Conservation (phyloP, 2,888 invertebrate genomes). For the Polietes domitor region DNA sequence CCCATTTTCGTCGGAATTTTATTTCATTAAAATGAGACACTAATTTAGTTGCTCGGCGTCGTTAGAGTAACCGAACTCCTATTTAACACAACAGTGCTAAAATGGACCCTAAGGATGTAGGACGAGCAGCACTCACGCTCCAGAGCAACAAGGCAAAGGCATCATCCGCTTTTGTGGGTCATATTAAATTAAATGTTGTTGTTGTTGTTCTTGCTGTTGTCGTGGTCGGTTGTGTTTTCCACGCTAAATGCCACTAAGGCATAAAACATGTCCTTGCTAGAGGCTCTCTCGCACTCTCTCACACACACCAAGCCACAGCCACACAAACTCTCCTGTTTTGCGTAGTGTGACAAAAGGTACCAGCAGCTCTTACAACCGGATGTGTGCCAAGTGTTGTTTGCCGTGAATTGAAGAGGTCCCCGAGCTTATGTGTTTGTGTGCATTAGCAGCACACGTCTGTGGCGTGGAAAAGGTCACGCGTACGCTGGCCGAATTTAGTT, state of each 20-base stretch:
- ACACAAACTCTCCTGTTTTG: background rate
- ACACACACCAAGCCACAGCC: background rate
- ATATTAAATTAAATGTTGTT: constrained; percentile 46
- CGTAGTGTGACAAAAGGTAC: background rate
- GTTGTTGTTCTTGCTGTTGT: background rate
- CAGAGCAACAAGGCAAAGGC: background rate
- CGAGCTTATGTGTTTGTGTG: background rate
- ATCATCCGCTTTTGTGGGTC: constrained; percentile 54
- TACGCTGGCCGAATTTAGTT: background rate
- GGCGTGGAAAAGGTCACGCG: constrained; percentile 56
- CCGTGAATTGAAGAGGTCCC: background rate
- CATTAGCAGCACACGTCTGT: constrained; percentile 41
- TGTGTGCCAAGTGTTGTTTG: background rate
- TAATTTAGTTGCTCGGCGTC: background rate
- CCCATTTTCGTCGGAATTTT: background rate
- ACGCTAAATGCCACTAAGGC: constrained; percentile 1
- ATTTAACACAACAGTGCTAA: constrained; percentile 59
- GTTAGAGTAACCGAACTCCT: constrained; percentile 16
- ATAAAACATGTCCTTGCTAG: constrained; percentile 30
- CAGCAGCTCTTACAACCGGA: background rate
- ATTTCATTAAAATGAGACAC: constrained; percentile 17
- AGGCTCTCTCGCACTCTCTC: background rate
- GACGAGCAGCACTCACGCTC: background rate
- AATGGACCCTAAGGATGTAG: constrained; percentile 58
- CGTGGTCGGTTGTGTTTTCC: background rate